Evolutionary conservation across 1,140 invertebrate species (phyloP).

Genomic region (Epicauta chinensis): DNA sequence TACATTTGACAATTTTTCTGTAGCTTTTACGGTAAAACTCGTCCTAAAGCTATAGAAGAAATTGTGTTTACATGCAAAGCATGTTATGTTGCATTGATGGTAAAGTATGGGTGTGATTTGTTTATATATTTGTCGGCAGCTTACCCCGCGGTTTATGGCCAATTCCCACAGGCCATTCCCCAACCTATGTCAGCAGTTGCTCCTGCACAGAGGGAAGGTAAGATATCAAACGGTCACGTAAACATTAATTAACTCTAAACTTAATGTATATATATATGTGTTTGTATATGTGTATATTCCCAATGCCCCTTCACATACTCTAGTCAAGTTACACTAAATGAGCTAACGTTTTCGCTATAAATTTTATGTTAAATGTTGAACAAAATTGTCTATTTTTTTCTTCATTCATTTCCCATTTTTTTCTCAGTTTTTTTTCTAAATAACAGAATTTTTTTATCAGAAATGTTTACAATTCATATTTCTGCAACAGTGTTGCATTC

Average conservation of each 20-base stretch:
- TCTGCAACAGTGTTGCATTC: slow-evolving; percentile 6
- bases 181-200: slow-evolving; percentile 86
- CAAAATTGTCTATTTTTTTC: no score
- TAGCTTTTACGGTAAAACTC: no score
- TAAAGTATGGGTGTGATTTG: slow-evolving; percentile 49
- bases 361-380: slow-evolving; percentile 1
- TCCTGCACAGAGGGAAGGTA: slow-evolving; percentile 91
- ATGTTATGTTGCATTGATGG: slow-evolving; percentile 38
- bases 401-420: no score
- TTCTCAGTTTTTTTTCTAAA: no score
- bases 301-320: neutral
- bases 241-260: slow-evolving; percentile 18
- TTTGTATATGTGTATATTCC: neutral
- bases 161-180: slow-evolving; percentile 91
- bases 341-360: slow-evolving; percentile 2
- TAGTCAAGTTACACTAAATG: neutral
- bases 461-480: slow-evolving; percentile 2
- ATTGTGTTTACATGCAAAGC: slow-evolving; percentile 12
- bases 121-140: slow-evolving; percentile 68
- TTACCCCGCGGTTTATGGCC: slow-evolving; percentile 90
- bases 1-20: no score
- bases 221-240: slow-evolving; percentile 42
- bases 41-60: no score
- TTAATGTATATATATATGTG: neutral
- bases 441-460: no score